These are phyloP conservation scores for Thymelicus acteon DNA, from an alignment of 2,888 invertebrate genomes.

Conservation along the genomic window DNA sequence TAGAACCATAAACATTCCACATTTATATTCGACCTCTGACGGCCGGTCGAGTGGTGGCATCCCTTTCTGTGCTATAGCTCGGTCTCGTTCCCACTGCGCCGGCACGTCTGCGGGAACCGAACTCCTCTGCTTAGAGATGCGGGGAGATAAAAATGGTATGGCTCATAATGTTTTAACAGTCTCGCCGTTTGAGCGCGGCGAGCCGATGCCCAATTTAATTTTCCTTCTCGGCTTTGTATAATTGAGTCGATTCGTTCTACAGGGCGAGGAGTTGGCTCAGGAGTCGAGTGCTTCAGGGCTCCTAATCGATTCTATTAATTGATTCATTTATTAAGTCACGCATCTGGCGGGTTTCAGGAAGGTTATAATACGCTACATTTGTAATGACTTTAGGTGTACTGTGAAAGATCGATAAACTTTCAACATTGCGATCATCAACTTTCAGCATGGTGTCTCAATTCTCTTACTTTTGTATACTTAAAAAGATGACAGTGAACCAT, in stretches of 20 bases:
- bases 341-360: constrained; percentile 42
- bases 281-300: constrained; percentile 59
- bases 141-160: constrained; percentile 79
- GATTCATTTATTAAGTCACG: constrained; percentile 62
- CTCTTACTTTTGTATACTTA: too few species aligned
- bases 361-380: not conserved
- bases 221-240: constrained; percentile 73
- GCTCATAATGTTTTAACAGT: constrained; percentile 83
- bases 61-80: constrained; percentile 52
- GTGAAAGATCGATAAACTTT: too few species aligned
- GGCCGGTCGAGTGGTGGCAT: constrained; percentile 65
- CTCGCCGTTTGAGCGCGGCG: constrained; percentile 64
- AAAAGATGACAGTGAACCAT: too few species aligned
- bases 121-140: constrained; percentile 69
- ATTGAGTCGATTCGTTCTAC: constrained; percentile 81
- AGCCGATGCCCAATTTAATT: constrained; percentile 75
- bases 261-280: constrained; percentile 55
- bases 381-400: too few species aligned
- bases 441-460: too few species aligned
- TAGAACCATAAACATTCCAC: constrained; percentile 85
- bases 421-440: too few species aligned
- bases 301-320: constrained; percentile 74
- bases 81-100: constrained; percentile 71
- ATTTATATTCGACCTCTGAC: constrained; percentile 83
- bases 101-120: constrained; percentile 76